Percentiles rank a stretch among this genome's conserved stretches.
These are phyloP conservation scores for Spialia ferax DNA, from an alignment of 2,888 invertebrate genomes.

Conservation along the genomic window DNA sequence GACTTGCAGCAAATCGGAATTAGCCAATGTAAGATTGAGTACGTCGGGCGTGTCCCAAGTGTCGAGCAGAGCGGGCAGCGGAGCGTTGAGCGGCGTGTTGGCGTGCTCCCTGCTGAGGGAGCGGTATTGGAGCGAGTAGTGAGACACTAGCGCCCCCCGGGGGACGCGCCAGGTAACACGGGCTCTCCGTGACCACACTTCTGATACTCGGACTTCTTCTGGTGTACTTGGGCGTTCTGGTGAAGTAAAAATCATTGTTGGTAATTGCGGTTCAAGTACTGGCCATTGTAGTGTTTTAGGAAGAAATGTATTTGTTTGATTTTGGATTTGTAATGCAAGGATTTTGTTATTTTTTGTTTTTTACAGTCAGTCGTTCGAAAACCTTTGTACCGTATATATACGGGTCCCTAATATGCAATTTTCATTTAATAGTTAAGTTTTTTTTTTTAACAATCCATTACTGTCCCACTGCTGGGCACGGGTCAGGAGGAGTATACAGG, in stretches of 20 bases:
- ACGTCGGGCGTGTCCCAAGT: slow-evolving; percentile 77
- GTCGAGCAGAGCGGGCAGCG: slow-evolving; percentile 71
- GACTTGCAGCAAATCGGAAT: slow-evolving; percentile 77
- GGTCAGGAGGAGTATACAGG: too few species aligned
- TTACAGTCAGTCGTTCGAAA: too few species aligned
- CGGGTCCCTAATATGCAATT: too few species aligned
- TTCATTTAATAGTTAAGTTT: too few species aligned
- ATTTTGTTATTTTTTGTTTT: too few species aligned
- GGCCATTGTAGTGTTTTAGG: too few species aligned
- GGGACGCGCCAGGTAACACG: slow-evolving; percentile 77
- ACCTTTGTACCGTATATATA: too few species aligned
- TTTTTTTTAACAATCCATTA: too few species aligned
- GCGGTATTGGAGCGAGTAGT: slow-evolving; percentile 77
- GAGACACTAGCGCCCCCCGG: slow-evolving; percentile 74
- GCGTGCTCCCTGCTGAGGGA: slow-evolving; percentile 67
- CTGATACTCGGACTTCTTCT: slow-evolving; percentile 79
- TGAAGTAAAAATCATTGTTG: neutral
- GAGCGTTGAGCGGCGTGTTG: slow-evolving; percentile 69
- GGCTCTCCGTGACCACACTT: slow-evolving; percentile 79
- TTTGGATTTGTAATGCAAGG: too few species aligned
- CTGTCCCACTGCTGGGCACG: too few species aligned
- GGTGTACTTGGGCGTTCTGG: slow-evolving; percentile 76
- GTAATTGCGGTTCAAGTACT: too few species aligned
- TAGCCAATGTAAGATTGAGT: slow-evolving; percentile 74
- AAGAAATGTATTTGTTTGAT: too few species aligned